A percentile compares a stretch with the other conserved stretches of the same genome.
Conservation (phyloP, 2,797 vertebrate species). For the Pristis pectinata region DNA sequence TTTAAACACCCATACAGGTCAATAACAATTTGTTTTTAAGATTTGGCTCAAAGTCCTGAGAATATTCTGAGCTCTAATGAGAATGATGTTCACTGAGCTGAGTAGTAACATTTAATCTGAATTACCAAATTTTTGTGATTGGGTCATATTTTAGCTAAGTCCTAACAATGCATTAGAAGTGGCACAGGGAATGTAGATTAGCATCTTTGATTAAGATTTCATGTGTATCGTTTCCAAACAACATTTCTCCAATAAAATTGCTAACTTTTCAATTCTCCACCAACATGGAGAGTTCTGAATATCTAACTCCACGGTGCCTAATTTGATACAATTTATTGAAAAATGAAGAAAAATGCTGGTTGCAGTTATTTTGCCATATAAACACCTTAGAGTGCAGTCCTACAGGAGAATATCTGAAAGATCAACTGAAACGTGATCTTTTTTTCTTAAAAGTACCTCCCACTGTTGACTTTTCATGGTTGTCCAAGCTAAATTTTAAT, state of each 20-base stretch:
- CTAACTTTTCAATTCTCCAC: not conserved
- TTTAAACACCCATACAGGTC: not conserved
- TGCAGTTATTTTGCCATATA: not conserved
- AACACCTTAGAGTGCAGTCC: not conserved
- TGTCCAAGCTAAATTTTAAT: not conserved
- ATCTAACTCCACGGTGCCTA: not conserved
- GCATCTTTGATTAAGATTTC: not conserved
- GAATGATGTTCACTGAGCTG: not conserved
- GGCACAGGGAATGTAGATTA: not conserved
- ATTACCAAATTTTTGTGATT: not conserved
- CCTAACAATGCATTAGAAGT: too few relatives aligned
- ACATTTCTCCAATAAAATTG: too few relatives aligned
- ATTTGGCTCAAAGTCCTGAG: not conserved
- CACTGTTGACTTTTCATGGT: not conserved
- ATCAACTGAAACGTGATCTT: not conserved
- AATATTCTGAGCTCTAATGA: not conserved
- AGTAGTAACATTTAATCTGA: not conserved
- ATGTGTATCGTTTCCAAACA: not conserved
- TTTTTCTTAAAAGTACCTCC: not conserved
- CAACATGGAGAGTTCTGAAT: not conserved
- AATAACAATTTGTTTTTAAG: conserved; percentile 18
- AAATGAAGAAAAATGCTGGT: not conserved
- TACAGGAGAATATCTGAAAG: not conserved
- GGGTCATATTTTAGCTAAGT: not conserved
- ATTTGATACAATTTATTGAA: not conserved